Conservation (phyloP, 2,888 invertebrate species). For the Thereva unica region DNA sequence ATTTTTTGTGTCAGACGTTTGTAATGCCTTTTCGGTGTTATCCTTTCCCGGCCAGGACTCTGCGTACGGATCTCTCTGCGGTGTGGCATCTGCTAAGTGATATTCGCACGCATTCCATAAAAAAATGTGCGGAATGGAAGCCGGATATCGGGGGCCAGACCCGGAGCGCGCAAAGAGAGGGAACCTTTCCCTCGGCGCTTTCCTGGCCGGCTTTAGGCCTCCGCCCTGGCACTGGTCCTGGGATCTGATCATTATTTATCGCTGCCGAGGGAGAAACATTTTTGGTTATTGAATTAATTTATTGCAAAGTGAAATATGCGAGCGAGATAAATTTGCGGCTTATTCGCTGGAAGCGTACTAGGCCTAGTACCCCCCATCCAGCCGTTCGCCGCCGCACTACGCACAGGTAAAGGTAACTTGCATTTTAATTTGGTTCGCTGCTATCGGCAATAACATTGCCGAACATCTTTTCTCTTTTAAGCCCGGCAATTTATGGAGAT, state of each 20-base stretch:
- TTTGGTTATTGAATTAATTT: slow-evolving; percentile 32
- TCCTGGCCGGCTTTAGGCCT: not conserved
- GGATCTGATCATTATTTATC: slow-evolving; percentile 33
- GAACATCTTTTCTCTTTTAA: slow-evolving; percentile 19
- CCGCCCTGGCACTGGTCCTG: not conserved
- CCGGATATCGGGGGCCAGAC: not conserved
- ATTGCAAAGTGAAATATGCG: slow-evolving; percentile 25
- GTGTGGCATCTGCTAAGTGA: not conserved
- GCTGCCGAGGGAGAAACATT: slow-evolving; percentile 27
- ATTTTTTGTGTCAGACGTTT: slow-evolving; percentile 5
- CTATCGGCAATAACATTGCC: not conserved
- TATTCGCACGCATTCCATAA: slow-evolving; percentile 3
- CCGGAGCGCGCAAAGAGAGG: not conserved
- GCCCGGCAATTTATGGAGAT: slow-evolving; percentile 18
- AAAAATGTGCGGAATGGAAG: not conserved
- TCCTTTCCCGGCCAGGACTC: not conserved
- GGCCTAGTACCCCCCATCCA: not conserved
- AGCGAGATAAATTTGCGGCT: slow-evolving; percentile 30
- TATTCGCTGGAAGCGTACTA: slow-evolving; percentile 3
- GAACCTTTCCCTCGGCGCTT: not conserved
- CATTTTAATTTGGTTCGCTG: slow-evolving; percentile 1
- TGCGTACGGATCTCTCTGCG: not conserved
- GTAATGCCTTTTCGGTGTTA: slow-evolving; percentile 24
- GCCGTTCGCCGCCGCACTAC: not conserved
- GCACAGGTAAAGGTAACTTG: not conserved